These are phyloP conservation scores for Sus cebifrons DNA, from an alignment of 2,797 vertebrate species.

Conservation along the genomic window DNA sequence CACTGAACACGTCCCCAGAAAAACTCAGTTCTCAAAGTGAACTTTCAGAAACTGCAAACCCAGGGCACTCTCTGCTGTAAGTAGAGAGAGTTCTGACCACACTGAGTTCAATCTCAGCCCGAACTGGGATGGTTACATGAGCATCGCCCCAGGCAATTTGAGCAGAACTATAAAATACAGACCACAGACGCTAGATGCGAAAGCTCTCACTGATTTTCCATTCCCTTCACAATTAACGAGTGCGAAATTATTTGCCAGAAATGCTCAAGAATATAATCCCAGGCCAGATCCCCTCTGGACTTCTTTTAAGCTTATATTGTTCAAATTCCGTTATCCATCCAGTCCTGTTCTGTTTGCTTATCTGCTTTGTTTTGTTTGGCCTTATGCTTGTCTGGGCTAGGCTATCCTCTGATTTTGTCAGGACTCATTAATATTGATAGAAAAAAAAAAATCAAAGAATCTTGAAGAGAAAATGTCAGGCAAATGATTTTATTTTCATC, in stretches of 20 bases:
- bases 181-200: not conserved
- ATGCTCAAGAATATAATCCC: not conserved
- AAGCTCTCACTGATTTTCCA: not conserved
- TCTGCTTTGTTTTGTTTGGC: not conserved
- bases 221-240: not conserved
- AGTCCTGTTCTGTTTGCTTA: not conserved
- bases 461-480: not conserved
- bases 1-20: not conserved
- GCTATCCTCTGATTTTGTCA: not conserved
- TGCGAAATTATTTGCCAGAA: not conserved
- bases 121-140: not conserved
- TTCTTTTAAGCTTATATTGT: not conserved
- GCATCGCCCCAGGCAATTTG: not conserved
- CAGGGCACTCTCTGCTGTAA: not conserved
- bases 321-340: not conserved
- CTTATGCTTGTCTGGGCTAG: not conserved
- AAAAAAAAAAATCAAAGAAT: conserved; percentile 47
- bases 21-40: conserved; percentile 5
- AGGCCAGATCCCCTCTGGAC: not conserved
- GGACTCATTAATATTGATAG: not conserved
- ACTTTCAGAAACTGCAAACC: not conserved
- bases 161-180: conserved; percentile 8
- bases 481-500: not conserved
- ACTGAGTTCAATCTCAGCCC: not conserved
- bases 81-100: not conserved